Evolutionary conservation across 2,113 vertebrate species (phyloP), one percentile per base, ranked within the genome.

Genomic region (Bubo scandiacus): DNA sequence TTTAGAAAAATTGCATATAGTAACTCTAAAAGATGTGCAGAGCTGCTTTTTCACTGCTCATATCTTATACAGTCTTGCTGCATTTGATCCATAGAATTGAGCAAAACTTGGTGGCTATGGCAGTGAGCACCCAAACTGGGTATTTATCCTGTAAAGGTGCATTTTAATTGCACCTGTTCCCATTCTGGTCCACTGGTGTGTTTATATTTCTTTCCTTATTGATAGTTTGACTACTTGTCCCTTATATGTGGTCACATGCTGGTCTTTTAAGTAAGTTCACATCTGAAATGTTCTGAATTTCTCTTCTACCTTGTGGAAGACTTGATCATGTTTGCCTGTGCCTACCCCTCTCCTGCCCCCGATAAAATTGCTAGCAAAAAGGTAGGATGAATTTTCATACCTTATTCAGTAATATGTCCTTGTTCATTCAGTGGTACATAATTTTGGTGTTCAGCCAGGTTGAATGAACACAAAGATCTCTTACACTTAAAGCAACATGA

Each of bases 11-110:
- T 8, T 45, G n/a, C 22, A 7, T 70, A 6, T 25, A 36, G 11
- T 27, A 52, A 29, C 18, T 58, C 20, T 30, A 23, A 38, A 49
- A 55, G 27, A 20, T 47, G 26, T 7, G 9, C 2, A 0, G 25
- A 15, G 27, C n/a, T 45, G 10, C 9, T 62, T 55, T 55, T 57
- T 61, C 12, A 36, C 17, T 40, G 2, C 17, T 62, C 4, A 5
- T 22, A 9, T 55, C 72, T 36, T 34, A 13, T n/a, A 19, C 0
- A 0, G 4, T 42, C 29, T 49, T 23, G 4, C 17, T 63, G 10
- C 14, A 8, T 70, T 90, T 57, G 49, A 29, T 36, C 25, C 9
- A 5, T 30, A 9, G 17, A 43, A 12, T 42, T 34, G 19, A 54
- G 27, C 66, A 49, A 66, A 77, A 17, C 58, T 77, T 55, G 59